These are phyloP conservation scores for Quadroppia sp. DNA, from an alignment of 2,888 invertebrate species.

Conservation along the genomic window DNA sequence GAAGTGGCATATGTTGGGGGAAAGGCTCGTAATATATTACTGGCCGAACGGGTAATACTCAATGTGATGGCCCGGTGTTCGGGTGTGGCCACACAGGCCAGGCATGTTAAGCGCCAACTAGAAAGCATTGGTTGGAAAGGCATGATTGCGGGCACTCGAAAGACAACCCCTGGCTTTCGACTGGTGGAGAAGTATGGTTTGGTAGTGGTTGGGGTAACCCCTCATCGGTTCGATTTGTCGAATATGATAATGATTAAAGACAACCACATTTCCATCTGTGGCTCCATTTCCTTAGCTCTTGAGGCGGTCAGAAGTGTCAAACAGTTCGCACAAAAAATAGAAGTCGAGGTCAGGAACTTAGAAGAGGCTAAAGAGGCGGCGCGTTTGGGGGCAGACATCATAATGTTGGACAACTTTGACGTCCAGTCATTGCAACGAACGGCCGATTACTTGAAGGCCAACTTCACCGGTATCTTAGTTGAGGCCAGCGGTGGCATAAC, in stretches of 20 bases:
- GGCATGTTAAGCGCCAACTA: slow-evolving; percentile 24
- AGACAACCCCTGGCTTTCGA: slow-evolving; percentile 56
- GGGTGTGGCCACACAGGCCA: slow-evolving; percentile 53
- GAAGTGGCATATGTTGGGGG: slow-evolving; percentile 52
- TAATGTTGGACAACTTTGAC: slow-evolving; percentile 56
- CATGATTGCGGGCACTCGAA: slow-evolving; percentile 54
- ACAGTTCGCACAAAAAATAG: slow-evolving; percentile 53
- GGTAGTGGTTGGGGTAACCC: slow-evolving; percentile 53
- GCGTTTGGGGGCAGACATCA: slow-evolving; percentile 53
- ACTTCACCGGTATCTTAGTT: slow-evolving; percentile 51
- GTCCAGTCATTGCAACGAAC: slow-evolving; percentile 50
- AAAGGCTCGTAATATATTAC: slow-evolving; percentile 52
- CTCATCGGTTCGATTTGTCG: slow-evolving; percentile 48
- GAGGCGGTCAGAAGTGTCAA: slow-evolving; percentile 50
- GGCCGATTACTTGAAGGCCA: slow-evolving; percentile 51
- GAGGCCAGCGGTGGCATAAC: slow-evolving; percentile 55
- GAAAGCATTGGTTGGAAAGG: slow-evolving; percentile 52
- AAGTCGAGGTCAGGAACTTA: slow-evolving; percentile 54
- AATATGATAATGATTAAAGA: slow-evolving; percentile 56
- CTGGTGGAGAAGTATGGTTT: slow-evolving; percentile 56
- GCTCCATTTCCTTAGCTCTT: slow-evolving; percentile 8
- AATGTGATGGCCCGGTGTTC: slow-evolving; percentile 54
- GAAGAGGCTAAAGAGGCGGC: slow-evolving; percentile 54
- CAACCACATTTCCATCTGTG: slow-evolving; percentile 53
- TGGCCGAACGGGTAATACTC: slow-evolving; percentile 54